Evolutionary conservation across 2,113 vertebrate genomes (phyloP).

Genomic region (Ivindomyrus marchei): DNA sequence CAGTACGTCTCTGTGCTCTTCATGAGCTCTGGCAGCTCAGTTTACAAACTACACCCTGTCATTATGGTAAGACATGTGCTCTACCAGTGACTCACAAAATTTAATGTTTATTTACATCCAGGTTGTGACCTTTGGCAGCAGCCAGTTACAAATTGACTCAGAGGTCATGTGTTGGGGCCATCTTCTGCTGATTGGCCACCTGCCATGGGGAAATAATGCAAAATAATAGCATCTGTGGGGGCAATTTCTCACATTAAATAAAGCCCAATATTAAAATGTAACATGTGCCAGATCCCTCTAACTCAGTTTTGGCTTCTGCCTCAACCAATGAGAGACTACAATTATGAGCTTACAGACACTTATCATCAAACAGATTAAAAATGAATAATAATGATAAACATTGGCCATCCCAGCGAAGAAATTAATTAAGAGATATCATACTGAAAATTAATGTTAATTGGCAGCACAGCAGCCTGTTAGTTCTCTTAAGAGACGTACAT

Average conservation of each 20-base stretch:
- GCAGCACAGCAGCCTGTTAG: too few species aligned
- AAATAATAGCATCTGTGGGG: not conserved
- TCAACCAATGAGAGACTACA: constrained; percentile 43
- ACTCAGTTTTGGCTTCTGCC: constrained; percentile 36
- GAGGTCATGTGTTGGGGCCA: not conserved
- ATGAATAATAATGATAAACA: too few species aligned
- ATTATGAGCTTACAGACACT: constrained; percentile 24
- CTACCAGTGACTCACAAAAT: too few species aligned
- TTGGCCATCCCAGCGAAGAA: too few species aligned
- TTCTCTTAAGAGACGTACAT: too few species aligned
- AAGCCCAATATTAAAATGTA: not conserved
- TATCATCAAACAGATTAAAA: too few species aligned
- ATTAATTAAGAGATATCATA: too few species aligned
- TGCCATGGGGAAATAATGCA: not conserved
- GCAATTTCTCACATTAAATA: not conserved
- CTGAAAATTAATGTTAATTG: too few species aligned
- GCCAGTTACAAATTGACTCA: not conserved
- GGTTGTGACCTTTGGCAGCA: not conserved
- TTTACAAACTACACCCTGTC: too few species aligned
- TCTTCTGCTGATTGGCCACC: not conserved
- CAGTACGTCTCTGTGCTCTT: not conserved
- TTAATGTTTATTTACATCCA: too few species aligned
- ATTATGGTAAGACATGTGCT: too few species aligned
- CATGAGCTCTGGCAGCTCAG: too few species aligned
- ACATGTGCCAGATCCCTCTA: constrained; percentile 39